Conservation (phyloP, 2,888 invertebrate species). For the Temnothorax unifasciatus region DNA sequence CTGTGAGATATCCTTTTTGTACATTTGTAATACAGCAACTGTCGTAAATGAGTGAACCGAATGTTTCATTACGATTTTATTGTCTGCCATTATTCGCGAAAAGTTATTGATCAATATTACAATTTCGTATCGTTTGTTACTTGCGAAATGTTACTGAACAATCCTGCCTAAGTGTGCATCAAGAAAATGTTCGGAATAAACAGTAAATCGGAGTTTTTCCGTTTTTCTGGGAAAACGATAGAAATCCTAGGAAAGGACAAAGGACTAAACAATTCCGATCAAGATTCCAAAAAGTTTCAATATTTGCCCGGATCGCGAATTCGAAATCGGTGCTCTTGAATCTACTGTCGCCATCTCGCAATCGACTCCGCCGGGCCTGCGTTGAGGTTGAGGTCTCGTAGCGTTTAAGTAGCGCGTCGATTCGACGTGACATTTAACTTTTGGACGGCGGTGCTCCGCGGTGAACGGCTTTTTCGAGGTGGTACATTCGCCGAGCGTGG, state of each 20-base stretch:
- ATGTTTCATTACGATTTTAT: not conserved
- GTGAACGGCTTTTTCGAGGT: not conserved
- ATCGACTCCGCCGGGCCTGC: not conserved
- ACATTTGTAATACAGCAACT: not conserved
- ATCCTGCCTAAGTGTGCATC: no score
- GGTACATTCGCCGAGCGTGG: slow-evolving; percentile 26
- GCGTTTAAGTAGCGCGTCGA: slow-evolving; percentile 73
- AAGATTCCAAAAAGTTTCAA: no score
- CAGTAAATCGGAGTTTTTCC: not conserved
- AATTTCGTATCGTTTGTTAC: not conserved
- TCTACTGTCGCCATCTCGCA: slow-evolving; percentile 33
- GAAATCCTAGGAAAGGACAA: not conserved
- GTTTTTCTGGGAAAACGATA: not conserved
- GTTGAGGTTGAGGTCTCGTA: not conserved
- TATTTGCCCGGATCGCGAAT: not conserved
- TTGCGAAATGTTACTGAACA: not conserved
- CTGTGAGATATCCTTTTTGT: not conserved
- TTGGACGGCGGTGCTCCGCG: slow-evolving; percentile 38
- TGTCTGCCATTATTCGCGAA: not conserved
- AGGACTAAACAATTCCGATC: no score
- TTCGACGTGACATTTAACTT: slow-evolving; percentile 78
- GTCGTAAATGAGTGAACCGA: not conserved
- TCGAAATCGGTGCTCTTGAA: slow-evolving; percentile 22
- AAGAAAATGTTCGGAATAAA: no score
- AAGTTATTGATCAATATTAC: not conserved